A percentile compares a stretch with the other conserved stretches of the same genome.
Evolutionary conservation across 1,140 invertebrate species (phyloP).

Genomic region (Holotrichia oblita): DNA sequence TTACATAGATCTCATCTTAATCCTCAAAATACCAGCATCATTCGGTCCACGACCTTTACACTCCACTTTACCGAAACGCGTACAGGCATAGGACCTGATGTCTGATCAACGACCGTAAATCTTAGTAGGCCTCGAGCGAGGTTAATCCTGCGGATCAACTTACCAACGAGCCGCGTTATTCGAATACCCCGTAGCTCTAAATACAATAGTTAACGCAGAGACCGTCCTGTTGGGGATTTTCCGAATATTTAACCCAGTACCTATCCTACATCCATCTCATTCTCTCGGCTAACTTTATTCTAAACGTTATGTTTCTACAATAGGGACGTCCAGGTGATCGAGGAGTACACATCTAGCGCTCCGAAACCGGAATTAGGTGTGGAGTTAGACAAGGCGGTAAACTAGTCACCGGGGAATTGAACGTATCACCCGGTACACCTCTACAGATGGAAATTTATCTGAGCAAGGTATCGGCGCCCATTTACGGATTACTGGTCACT

Average conservation of each 20-base stretch:
- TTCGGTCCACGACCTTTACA: neutral
- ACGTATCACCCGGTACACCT: conserved; percentile 90
- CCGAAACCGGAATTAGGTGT: conserved; percentile 85
- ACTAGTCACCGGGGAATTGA: conserved; percentile 83
- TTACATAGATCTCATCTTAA: neutral
- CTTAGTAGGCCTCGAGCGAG: conserved; percentile 8
- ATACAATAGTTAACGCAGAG: neutral
- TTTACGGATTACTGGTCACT: conserved; percentile 85
- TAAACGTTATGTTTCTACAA: neutral
- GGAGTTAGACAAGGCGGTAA: conserved; percentile 86
- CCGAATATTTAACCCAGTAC: neutral
- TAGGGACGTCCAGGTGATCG: conserved; percentile 25
- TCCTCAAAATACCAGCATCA: neutral
- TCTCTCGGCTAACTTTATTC: neutral
- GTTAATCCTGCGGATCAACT: conserved; percentile 11
- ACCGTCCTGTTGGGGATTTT: neutral
- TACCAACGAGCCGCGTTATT: neutral
- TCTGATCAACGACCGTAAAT: conserved; percentile 13
- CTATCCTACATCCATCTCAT: neutral
- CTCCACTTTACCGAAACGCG: neutral
- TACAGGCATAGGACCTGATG: neutral
- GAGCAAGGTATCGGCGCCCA: conserved; percentile 80
- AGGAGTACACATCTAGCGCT: conserved; percentile 60
- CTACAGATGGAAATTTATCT: conserved; percentile 92
- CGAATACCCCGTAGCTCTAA: neutral